These are phyloP conservation scores for Clarias gariepinus DNA, from an alignment of 2,113 vertebrate species.

Conservation along the genomic window DNA sequence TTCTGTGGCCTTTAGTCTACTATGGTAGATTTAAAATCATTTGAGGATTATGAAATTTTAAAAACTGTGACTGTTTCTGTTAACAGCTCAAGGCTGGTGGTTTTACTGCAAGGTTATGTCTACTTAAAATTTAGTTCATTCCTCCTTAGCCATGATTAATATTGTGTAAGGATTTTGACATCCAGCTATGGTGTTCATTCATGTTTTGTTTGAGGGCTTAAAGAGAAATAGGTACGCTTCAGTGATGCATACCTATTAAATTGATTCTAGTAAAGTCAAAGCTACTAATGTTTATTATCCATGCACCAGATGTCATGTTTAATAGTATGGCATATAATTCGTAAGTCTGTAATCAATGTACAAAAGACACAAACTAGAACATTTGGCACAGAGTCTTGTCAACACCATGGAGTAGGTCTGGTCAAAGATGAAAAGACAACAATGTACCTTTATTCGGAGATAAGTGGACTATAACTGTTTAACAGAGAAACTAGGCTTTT, in stretches of 20 bases:
- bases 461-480: not conserved
- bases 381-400: constrained; percentile 20
- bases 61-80: not conserved
- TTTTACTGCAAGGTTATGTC: not conserved
- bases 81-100: not conserved
- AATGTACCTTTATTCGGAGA: not conserved
- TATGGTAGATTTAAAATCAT: not conserved
- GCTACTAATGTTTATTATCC: not conserved
- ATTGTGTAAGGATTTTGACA: not conserved
- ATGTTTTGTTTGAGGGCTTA: not conserved
- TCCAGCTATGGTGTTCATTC: not conserved
- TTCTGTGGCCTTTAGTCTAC: not conserved
- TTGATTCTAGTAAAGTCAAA: not conserved
- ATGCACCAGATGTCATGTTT: not conserved
- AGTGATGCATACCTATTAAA: not conserved
- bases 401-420: too few relatives aligned
- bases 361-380: constrained; percentile 28
- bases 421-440: constrained; percentile 31
- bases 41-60: not conserved
- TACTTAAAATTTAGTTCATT: not conserved
- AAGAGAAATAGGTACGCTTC: not conserved
- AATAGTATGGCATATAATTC: not conserved
- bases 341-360: constrained; percentile 5
- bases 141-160: not conserved
- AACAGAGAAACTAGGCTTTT: not conserved